Evolutionary conservation across 2,113 vertebrate genomes (phyloP), one percentile per base, ranked within the genome.

Genomic region (Myotis yumanensis): DNA sequence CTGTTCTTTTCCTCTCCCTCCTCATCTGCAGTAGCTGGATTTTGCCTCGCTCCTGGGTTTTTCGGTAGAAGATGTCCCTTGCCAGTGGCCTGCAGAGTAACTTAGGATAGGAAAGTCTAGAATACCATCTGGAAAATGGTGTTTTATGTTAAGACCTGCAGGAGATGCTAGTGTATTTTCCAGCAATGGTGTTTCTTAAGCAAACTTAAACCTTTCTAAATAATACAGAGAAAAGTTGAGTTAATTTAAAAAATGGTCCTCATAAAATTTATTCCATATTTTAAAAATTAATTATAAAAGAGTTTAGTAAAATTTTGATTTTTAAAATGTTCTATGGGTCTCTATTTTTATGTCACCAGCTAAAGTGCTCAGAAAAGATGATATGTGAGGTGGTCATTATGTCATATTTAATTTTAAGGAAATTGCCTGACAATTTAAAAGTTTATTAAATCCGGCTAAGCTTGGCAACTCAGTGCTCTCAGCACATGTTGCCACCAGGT

Each of bases 331-430:
- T 76, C 43, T 79, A 8, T 52, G 11, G 15, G 11, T 59, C 1
- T 69, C 48, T 57, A 17, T 89, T 89, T 84, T 81, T 48, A 46
- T 72, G 62, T 88, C 62, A 81, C 32, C 11, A 86, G 46, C 20
- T 85, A 69, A 90, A 83, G n/a, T 71, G 22, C 48, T 73, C 46
- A 83, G 30, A 75, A 68, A 25, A 92, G 18, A 57, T 5, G 7
- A 40, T 80, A 48, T 7, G 14, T 77, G 35, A 90, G 22, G 35
- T 54, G 25, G 51, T 88, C 66, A 85, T 77, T 85, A 57, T 52
- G 82, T 46, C 28, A 76, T 72, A 80, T 18, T 90, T 91, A 80
- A 90, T 75, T 92, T 94, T 94, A 87, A 92, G 20, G 17, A 94
- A 84, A 88, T 64, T 76, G 9, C 37, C 28, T 85, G 25, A 71